A percentile compares a stretch with the other conserved stretches of the same genome.
These are phyloP conservation scores for Acanthosepion esculentum DNA, from an alignment of 2,888 invertebrate genomes.

Conservation along the genomic window DNA sequence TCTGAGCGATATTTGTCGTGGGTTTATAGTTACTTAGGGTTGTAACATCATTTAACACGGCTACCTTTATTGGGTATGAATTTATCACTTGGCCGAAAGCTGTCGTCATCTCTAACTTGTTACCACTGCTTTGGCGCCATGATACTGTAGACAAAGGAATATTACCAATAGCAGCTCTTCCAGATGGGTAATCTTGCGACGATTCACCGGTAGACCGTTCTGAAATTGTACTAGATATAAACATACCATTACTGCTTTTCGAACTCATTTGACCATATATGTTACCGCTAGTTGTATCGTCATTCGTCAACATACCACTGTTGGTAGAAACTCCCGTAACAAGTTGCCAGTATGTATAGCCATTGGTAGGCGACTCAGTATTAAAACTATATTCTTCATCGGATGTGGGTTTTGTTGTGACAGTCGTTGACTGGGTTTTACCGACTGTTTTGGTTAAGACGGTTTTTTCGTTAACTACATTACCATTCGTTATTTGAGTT, in stretches of 20 bases:
- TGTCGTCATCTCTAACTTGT: background rate
- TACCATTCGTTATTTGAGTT: background rate
- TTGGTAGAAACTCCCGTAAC: background rate
- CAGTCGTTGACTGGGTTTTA: background rate
- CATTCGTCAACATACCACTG: background rate
- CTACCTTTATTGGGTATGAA: background rate
- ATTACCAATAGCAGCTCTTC: background rate
- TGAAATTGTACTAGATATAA: background rate
- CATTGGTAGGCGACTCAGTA: background rate
- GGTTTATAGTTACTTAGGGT: background rate
- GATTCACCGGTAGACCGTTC: background rate
- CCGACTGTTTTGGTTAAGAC: background rate
- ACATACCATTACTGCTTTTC: background rate
- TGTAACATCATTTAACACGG: background rate
- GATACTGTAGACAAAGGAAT: background rate
- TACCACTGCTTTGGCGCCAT: background rate
- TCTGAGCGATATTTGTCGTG: background rate
- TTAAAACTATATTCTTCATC: background rate
- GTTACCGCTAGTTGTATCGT: background rate
- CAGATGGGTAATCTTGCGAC: background rate
- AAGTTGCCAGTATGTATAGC: background rate
- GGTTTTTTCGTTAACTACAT: no score
- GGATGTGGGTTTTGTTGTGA: background rate
- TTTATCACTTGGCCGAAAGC: background rate
- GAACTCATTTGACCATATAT: background rate